Evolutionary conservation across 2,113 vertebrate species (phyloP), one percentile per base, ranked within the genome.

Genomic region (Rhineura floridana): DNA sequence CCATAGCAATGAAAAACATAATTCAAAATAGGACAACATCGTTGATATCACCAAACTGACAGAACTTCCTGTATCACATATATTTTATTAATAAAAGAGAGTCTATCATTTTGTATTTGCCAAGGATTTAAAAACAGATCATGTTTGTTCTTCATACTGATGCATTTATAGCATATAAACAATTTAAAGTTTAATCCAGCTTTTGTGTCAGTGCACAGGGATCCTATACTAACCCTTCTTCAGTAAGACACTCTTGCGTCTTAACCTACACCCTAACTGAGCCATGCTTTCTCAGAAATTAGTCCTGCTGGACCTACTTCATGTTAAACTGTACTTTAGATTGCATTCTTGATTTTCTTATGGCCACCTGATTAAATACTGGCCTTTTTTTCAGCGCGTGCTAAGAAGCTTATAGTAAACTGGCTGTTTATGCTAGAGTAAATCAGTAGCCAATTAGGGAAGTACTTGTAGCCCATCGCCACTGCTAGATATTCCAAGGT

Each of bases 1-100:
- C 17, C 55, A 81, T 1, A 83, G 28, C 21, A 46, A 89, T 91
- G 73, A 88, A 84, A 76, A 55, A 25, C 1, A 82, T 85, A 44
- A 81, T 82, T 83, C 50, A 91, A 91, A 80, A 6, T 42, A 88
- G 55, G 9, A 12, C 21, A 75, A 15, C 15, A 44, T 17, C 13
- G 6, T 1, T 76, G 21, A 73, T 11, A 84, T 81, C 52, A 89
- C 44, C 10, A 82, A 59, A 8, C 7, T 63, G 25, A 17, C 23
- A 80, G 83, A 59, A 59, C 55, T 30, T 82, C 84, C 67, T 88
- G 78, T 62, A 50, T 65, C 3, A 48, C 65, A 1, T 86, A n/a
- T 81, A 17, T 87, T 21, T 44, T 55, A 50, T 78, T 30, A 55
- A 86, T 50, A 28, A 50, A 50, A 52, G 3, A n/a, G 12, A 39